Percentiles rank a stretch among this genome's conserved stretches.
These are phyloP conservation scores for Lottia gigantea DNA, from an alignment of 2,888 invertebrate species.

Conservation along the genomic window DNA sequence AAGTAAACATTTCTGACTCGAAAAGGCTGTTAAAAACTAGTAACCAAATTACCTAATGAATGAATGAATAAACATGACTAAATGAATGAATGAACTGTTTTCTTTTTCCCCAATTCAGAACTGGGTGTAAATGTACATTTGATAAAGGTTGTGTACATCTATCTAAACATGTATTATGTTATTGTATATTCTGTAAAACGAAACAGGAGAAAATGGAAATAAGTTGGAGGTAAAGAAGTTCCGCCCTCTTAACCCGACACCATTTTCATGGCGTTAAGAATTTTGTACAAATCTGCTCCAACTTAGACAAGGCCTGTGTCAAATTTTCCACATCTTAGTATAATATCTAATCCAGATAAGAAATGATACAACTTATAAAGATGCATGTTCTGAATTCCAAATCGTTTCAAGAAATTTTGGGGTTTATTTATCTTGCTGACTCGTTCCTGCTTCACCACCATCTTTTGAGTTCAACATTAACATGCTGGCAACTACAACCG, in stretches of 20 bases:
- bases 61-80: too few species aligned
- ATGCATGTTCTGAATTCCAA: slow-evolving; percentile 3
- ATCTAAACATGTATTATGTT: too few species aligned
- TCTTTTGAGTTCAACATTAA: background rate
- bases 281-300: background rate
- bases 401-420: slow-evolving; percentile 2
- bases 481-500: slow-evolving; percentile 3
- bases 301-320: slow-evolving; percentile 5
- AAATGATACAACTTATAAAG: slow-evolving; percentile 8
- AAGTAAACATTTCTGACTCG: too few species aligned
- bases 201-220: too few species aligned
- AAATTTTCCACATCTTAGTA: background rate
- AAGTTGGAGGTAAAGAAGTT: background rate
- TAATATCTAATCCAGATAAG: slow-evolving; percentile 5
- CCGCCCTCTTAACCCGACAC: slow-evolving; percentile 2
- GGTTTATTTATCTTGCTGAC: slow-evolving; percentile 3
- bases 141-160: too few species aligned
- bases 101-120: too few species aligned
- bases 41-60: too few species aligned
- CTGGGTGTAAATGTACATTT: too few species aligned
- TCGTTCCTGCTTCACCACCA: background rate
- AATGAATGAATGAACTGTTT: too few species aligned
- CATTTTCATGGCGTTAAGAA: background rate
- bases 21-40: too few species aligned
- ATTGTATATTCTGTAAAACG: too few species aligned